Evolutionary conservation across 30 jellyfish, hydroid and myxozoan genomes (phyloP), one percentile per base, ranked within the genome.

Genomic region (Catostylus mosaicus): DNA sequence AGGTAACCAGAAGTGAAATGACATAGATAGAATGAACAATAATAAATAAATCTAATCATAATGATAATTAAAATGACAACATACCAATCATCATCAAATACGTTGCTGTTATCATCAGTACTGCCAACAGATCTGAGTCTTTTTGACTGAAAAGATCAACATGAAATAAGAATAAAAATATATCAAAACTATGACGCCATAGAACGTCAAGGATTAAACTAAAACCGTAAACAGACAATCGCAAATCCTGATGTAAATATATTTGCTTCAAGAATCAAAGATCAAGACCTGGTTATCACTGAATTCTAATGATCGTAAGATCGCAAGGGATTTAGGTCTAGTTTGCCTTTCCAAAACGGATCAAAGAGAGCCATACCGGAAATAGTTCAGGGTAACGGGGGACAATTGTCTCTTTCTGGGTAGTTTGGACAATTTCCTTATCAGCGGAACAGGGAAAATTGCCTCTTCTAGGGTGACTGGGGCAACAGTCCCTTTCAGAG

Each of bases 71-170:
- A 14, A 31, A 30, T n/a, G 51, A 9, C 20, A 30, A 65, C 77
- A 6, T 30, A 79, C 89, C 89, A 79, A 7, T 66, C 75, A 51
- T 79, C 82, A 30, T 79, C 89, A 67, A 79, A 79, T 8, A 79
- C 89, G 19, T 79, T 79, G 26, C 82, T 78, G 34, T 79, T 79
- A 32, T 79, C 89, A 63, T 79, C 89, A 36, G 89, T 79, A 48
- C 89, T 79, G 3, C 89, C 80, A 79, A 79, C 89, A 30, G 89
- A 79, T 0, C 89, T 66, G 29, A 36, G 46, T 64, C 89, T 46
- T 50, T 79, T 79, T 31, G 89, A 51, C 89, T 79, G 68, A 38
- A 43, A 78, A 43, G 40, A 64, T 62, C 7, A 2, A 40, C 63
- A 16, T 7, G 14, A 48, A 2, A 9, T 48, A 48, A 2, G 22